Percentiles rank a stretch among this genome's conserved stretches.
Evolutionary conservation across 2,113 vertebrate species (phyloP).

Genomic region (Podarcis raffonei): DNA sequence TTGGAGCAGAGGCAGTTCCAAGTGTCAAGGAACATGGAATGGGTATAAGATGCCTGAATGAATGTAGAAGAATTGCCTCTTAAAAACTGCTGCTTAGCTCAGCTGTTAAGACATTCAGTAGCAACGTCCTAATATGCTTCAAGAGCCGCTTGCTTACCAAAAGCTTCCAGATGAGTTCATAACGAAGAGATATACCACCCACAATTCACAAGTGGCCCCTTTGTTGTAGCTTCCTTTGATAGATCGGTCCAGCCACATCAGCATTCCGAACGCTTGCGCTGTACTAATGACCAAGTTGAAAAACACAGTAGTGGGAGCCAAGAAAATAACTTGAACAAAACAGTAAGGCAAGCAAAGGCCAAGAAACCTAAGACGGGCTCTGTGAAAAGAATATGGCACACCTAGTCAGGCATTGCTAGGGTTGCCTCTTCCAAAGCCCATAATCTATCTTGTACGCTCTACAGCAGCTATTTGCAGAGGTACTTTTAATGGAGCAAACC

Average conservation of each 20-base stretch:
- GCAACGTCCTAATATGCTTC: conserved; percentile 2
- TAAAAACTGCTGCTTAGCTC: neutral
- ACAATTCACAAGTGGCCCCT: conserved; percentile 6
- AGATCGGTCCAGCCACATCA: neutral
- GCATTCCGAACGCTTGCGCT: rapidly evolving
- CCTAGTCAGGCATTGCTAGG: neutral
- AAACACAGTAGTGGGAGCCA: neutral
- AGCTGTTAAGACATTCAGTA: conserved; percentile 11
- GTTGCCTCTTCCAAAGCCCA: neutral
- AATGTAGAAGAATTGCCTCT: neutral
- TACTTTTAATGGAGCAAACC: neutral
- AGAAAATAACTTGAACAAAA: neutral
- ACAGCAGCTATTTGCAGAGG: neutral
- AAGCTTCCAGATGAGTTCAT: conserved; percentile 21
- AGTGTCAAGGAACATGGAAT: neutral
- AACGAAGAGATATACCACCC: conserved; percentile 17
- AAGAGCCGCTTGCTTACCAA: neutral
- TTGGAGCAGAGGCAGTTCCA: neutral
- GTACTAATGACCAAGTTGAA: neutral
- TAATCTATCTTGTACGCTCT: neutral
- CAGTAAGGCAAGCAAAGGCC: neutral
- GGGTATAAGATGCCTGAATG: neutral
- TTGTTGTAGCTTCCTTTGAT: conserved; percentile 3
- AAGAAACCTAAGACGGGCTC: neutral
- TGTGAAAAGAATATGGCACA: neutral